Percentiles rank a stretch among this genome's conserved stretches.
Conservation (phyloP, 2,797 vertebrate genomes). For the Alosa sapidissima region DNA sequence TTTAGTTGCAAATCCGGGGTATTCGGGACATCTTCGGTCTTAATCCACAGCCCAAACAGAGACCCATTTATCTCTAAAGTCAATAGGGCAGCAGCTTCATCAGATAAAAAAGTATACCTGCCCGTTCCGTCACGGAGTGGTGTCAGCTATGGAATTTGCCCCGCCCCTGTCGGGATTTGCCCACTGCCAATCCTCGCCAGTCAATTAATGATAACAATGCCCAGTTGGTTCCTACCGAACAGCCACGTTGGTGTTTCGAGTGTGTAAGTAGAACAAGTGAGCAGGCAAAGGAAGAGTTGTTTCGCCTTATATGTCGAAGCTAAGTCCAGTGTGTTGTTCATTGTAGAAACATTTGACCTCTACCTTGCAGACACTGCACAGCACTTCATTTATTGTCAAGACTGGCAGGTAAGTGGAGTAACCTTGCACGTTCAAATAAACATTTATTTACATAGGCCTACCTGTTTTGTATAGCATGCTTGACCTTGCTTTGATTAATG, state of each 20-base stretch:
- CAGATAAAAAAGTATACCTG: conserved; percentile 13
- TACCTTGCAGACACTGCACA: no score
- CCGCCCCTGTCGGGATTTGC: conserved; percentile 20
- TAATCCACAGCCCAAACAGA: neutral
- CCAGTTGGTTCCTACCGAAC: neutral
- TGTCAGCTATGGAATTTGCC: conserved; percentile 3
- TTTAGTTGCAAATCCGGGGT: conserved; percentile 7
- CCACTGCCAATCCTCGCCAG: neutral
- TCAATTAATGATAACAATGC: neutral
- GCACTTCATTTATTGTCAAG: no score
- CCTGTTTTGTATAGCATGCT: no score
- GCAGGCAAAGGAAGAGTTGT: neutral
- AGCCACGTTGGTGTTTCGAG: no score
- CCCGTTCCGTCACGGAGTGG: neutral
- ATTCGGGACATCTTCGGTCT: conserved; percentile 7
- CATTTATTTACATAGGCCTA: no score
- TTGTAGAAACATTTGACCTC: no score
- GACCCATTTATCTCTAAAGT: neutral
- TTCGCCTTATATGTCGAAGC: no score
- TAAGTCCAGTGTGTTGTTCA: no score
- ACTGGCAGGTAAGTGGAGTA: no score
- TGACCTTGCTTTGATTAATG: no score
- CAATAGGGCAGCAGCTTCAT: neutral
- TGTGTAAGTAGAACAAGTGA: neutral
- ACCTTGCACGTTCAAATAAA: no score